These are phyloP conservation scores for Lateolabrax maculatus DNA, from an alignment of 2,797 vertebrate genomes.

Conservation along the genomic window DNA sequence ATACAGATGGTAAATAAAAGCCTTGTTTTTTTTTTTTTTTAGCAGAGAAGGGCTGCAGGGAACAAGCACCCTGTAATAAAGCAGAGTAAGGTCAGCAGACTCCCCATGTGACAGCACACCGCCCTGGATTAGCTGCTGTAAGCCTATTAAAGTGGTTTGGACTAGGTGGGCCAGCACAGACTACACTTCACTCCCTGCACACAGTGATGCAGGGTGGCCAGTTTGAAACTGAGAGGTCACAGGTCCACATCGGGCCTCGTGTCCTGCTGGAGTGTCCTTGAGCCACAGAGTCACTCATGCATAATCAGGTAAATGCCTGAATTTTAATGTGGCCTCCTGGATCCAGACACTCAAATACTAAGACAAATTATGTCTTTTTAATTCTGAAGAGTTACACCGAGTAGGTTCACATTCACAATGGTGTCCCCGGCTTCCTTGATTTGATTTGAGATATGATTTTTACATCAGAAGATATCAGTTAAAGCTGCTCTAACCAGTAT, in stretches of 20 bases:
- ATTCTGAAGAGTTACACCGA: not conserved
- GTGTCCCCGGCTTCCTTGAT: not conserved
- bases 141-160: conserved; percentile 83
- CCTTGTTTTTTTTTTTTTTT: conserved; percentile 1
- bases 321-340: not conserved
- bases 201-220: conserved; percentile 29
- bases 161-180: conserved; percentile 71
- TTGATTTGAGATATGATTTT: too few relatives aligned
- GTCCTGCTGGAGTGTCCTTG: conserved; percentile 47
- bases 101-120: conserved; percentile 75
- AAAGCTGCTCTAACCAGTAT: too few relatives aligned
- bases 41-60: conserved; percentile 31
- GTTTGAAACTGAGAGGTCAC: conserved; percentile 31
- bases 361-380: not conserved
- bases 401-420: not conserved
- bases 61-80: conserved; percentile 60
- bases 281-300: conserved; percentile 14
- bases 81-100: conserved; percentile 73
- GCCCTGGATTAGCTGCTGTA: conserved; percentile 83
- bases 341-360: not conserved
- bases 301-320: not conserved
- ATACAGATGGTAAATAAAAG: not conserved
- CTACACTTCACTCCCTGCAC: conserved; percentile 30
- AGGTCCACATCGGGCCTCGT: not conserved
- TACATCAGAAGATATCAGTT: not conserved